A percentile compares a stretch with the other conserved stretches of the same genome.
These are phyloP conservation scores for Epinephelus lanceolatus DNA, from an alignment of 2,113 vertebrate genomes.

Conservation along the genomic window DNA sequence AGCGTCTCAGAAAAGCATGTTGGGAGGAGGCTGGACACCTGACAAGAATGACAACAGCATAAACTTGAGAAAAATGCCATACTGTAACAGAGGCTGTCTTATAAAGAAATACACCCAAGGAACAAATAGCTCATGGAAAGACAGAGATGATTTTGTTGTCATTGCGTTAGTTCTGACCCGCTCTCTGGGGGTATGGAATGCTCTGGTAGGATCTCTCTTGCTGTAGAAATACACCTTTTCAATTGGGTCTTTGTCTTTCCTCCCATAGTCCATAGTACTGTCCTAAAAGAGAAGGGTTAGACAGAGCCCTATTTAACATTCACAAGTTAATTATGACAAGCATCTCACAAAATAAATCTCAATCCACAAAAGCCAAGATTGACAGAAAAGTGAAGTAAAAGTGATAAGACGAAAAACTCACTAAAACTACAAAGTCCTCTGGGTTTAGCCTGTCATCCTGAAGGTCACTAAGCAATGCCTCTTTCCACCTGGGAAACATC, in stretches of 20 bases:
- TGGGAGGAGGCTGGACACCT: slow-evolving; percentile 89
- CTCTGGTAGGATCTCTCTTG: slow-evolving; percentile 77
- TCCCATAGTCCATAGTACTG: slow-evolving; percentile 89
- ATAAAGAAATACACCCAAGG: background rate
- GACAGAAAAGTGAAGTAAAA: background rate
- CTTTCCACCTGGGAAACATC: rapidly evolving
- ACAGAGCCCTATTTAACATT: background rate
- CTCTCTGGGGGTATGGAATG: slow-evolving; percentile 81
- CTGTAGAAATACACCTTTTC: slow-evolving; percentile 88
- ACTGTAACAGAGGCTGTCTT: background rate
- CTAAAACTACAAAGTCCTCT: slow-evolving; percentile 87
- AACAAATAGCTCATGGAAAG: background rate
- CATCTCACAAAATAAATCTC: background rate
- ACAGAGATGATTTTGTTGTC: background rate
- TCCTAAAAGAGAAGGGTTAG: slow-evolving; percentile 73
- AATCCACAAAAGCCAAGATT: background rate
- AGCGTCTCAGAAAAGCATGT: slow-evolving; percentile 86
- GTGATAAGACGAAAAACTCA: slow-evolving; percentile 73
- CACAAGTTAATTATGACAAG: background rate
- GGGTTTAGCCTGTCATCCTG: slow-evolving; percentile 40
- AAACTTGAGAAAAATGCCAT: background rate
- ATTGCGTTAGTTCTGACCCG: slow-evolving; percentile 81
- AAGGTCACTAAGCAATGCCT: rapidly evolving
- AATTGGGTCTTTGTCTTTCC: slow-evolving; percentile 88
- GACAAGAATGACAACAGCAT: slow-evolving; percentile 32